Evolutionary conservation across 2,888 invertebrate species (phyloP), one percentile per base, ranked within the genome.

Genomic region (Ophion ellenae): DNA sequence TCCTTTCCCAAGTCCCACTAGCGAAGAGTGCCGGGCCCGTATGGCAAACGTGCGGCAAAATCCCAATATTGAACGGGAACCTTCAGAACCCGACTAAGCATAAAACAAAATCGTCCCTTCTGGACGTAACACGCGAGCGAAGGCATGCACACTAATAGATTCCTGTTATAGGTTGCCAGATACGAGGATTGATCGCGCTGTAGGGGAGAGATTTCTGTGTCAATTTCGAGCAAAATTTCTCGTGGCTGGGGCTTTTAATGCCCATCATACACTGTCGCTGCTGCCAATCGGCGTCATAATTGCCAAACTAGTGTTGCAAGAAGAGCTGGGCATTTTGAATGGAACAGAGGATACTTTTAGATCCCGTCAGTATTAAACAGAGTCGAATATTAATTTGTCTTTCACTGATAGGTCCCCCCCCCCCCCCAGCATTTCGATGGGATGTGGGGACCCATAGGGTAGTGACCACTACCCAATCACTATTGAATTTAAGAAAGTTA

Each of bases 391-490:
- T 20, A 36, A 67, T 24, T 24, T 45, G 40, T 36, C 69, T 9
- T 69, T 69, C n/a, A n/a, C 40, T 5, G 69, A 69, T 10, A 69
- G 40, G 9, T 17, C 40, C n/a, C 36, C 67, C 61, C n/a, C 36
- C 67, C 61, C 63, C 9, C 6, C 32, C 24, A 11, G 5, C 10
- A 20, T 10, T 24, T n/a, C 24, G 32, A 28, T 63, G 63, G 63
- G 28, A 5, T 3, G 45, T 67, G 20, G 67, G 67, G 67, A 67
- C 67, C 67, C 67, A 45, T 67, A 40, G 45, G 67, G 67, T 1
- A 67, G 67, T 67, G 67, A 67, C 67, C 45, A 67, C n/a, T 67
- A 67, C 20, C 67, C 67, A n/a, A 67, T 67, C n/a, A 67, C 45
- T 10, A 45, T 67, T 67, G 67, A 40, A 2, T 40, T 40, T 45